These are phyloP conservation scores for Nixonia krombeini DNA, from an alignment of 1,140 invertebrate species.

Conservation along the genomic window DNA sequence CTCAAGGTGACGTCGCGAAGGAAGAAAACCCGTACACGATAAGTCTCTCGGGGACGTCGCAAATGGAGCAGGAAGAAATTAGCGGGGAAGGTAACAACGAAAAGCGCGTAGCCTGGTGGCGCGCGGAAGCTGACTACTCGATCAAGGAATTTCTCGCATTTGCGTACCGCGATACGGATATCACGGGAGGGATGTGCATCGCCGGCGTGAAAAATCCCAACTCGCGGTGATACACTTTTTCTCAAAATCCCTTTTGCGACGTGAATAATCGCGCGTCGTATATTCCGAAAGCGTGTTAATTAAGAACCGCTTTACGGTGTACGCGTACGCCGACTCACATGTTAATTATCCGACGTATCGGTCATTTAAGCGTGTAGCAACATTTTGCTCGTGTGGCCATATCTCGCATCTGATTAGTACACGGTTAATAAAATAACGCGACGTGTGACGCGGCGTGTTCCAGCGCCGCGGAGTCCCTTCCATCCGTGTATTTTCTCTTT, in stretches of 20 bases:
- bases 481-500: conserved; percentile 2
- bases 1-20: no score
- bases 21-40: conserved; percentile 2
- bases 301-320: conserved; percentile 2
- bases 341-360: conserved; percentile 8
- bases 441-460: conserved; percentile 11
- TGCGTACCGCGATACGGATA: no score
- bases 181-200: no score
- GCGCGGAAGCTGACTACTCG: no score
- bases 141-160: no score
- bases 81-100: no score
- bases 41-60: no score
- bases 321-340: conserved; percentile 2
- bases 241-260: background rate
- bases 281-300: background rate
- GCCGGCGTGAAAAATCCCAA: no score
- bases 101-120: no score
- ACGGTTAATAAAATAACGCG: conserved; percentile 14
- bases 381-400: conserved; percentile 13
- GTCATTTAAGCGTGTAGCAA: conserved; percentile 18
- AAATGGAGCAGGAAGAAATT: no score
- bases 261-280: background rate
- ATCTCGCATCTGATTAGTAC: conserved; percentile 6
- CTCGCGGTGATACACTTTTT: no score
- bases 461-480: conserved; percentile 22